Evolutionary conservation across 2,113 vertebrate genomes (phyloP), one percentile per base, ranked within the genome.

Genomic region (Microtus pennsylvanicus): DNA sequence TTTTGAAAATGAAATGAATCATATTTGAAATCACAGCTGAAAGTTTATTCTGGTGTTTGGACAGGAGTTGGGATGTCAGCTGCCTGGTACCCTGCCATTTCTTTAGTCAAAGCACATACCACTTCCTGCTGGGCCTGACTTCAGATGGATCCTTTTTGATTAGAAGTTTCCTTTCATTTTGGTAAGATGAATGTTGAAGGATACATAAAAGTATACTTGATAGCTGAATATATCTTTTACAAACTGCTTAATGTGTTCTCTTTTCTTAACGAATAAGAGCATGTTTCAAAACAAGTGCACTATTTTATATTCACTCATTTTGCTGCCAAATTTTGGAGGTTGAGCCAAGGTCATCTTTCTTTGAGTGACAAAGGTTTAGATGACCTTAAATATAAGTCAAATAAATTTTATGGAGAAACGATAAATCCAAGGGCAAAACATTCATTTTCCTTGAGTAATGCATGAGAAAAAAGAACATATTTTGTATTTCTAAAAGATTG

Each of bases 111-210:
- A 74, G 88, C 75, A 45, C 85, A 74, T 90, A 89, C 33, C 65
- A 7, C 67, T 70, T 97, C 93, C 91, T 76, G 69, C 70, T 45
- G 87, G 42, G 85, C 35, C 76, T 67, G 38, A 45, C 42, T 50
- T 98, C 88, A 76, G 22, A 96, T 61, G 87, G 12, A 86, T 55
- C 45, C 45, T 69, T 96, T 97, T 93, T 96, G 93, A 95, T 96
- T 96, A 96, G 89, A 92, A 72, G 65, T 80, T 95, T 97, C 50
- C 86, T 97, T 97, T 97, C 74, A 92, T 91, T 97, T 81, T 87
- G 61, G 45, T 87, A 92, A 85, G 85, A 93, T 94, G 86, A 94
- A 96, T 97, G 65, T 86, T 94, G 85, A 97, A 96, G 52, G 28
- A 83, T 35, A 95, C 93, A 92, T 96, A 70, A 96, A 97, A 95